Evolutionary conservation across 1,140 invertebrate genomes (phyloP).

Genomic region (Xylocopa sonorina): DNA sequence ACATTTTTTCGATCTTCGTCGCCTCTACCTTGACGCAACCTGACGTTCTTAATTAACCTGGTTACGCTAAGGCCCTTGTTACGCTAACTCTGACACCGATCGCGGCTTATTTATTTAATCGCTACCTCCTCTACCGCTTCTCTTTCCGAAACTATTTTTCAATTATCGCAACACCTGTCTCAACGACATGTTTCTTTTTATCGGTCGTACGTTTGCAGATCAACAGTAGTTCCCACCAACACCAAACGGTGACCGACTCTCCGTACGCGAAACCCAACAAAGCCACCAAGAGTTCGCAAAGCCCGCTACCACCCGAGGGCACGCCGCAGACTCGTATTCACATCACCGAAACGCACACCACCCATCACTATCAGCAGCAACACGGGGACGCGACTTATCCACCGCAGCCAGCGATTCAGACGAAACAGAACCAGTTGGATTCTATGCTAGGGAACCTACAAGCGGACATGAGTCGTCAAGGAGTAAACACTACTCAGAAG

Average conservation of each 20-base stretch:
- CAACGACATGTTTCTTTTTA: neutral
- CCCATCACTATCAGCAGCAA: conserved; percentile 80
- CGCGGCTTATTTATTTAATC: no score
- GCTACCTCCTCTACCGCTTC: no score
- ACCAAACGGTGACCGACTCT: conserved; percentile 85
- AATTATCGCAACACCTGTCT: no score
- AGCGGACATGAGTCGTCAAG: conserved; percentile 98
- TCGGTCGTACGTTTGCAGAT: conserved; percentile 77
- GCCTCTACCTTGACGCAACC: neutral
- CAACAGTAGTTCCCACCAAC: conserved; percentile 83
- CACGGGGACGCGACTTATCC: conserved; percentile 76
- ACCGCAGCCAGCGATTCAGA: conserved; percentile 73
- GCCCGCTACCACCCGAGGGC: conserved; percentile 75
- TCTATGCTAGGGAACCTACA: conserved; percentile 96
- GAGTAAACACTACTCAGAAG: conserved; percentile 98
- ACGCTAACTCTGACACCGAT: neutral
- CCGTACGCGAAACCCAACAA: conserved; percentile 89
- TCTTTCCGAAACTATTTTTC: no score
- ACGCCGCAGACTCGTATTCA: conserved; percentile 75
- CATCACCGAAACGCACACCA: conserved; percentile 79
- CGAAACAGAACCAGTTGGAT: conserved; percentile 88
- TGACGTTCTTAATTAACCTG: conserved; percentile 6
- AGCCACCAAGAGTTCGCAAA: conserved; percentile 80
- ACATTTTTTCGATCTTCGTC: conserved; percentile 17
- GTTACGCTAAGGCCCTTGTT: no score